Percentiles rank a stretch among this genome's conserved stretches.
phyloP scores from a whole-genome alignment of 2,113 vertebrate species.

The Catagonus wagneri region DNA sequence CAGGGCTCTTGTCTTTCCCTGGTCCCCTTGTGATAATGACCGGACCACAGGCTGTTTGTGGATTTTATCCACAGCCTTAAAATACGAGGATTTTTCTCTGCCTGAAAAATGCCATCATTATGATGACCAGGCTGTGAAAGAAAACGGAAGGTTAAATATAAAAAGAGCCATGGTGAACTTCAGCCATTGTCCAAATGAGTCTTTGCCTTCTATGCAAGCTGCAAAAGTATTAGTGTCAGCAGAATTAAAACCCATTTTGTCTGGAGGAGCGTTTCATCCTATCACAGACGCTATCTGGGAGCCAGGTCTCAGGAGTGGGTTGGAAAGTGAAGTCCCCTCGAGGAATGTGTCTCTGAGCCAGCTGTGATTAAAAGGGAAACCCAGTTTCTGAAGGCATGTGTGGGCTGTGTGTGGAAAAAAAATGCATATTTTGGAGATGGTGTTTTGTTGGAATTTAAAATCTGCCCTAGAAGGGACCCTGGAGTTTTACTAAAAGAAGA shows the following conservation, averaged over 20 bases:
- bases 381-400: not conserved
- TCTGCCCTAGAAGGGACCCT: not conserved
- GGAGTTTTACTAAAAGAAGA: slow-evolving; percentile 6
- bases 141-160: not conserved
- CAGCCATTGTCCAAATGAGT: not conserved
- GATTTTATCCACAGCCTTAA: slow-evolving; percentile 10
- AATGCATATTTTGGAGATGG: not conserved
- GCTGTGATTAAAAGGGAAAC: not conserved
- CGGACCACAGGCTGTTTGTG: not conserved
- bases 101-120: not conserved
- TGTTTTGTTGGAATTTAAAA: slow-evolving; percentile 35
- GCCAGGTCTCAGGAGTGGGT: not conserved
- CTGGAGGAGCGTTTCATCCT: not conserved
- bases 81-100: slow-evolving; percentile 46
- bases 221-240: slow-evolving; percentile 10
- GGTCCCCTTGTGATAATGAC: not conserved
- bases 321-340: not conserved
- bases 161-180: slow-evolving; percentile 14
- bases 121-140: not conserved
- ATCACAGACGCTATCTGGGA: not conserved
- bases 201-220: slow-evolving; percentile 34
- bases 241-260: slow-evolving; percentile 53
- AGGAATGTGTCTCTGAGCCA: not conserved
- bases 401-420: not conserved
- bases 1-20: not conserved